These are phyloP conservation scores for Bombyx mori DNA, from an alignment of 1,140 invertebrate species.

Conservation along the genomic window ASM3026992v2 NC_085108.1:3894501-3895000, in stretches of 20 bases:
- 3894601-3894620: constrained; percentile 66
- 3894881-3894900: background rate
- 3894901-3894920: too few species aligned
- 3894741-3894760: too few species aligned
- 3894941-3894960: background rate
- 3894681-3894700: too few species aligned
- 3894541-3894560: constrained; percentile 64
- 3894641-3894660: constrained; percentile 35
- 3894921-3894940: too few species aligned
- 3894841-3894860: background rate
- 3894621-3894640: constrained; percentile 58
- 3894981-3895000: constrained; percentile 2
- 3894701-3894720: too few species aligned
- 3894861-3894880: background rate
- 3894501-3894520: constrained; percentile 61
- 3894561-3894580: constrained; percentile 52
- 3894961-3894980: constrained; percentile 2
- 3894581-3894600: constrained; percentile 71
- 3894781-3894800: constrained; percentile 1
- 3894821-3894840: constrained; percentile 6
- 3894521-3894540: constrained; percentile 70
- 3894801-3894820: constrained; percentile 2
- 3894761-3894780: too few species aligned
- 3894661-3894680: too few species aligned
- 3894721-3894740: too few species aligned